These are phyloP conservation scores for Loxodonta africana DNA, from an alignment of 2,113 vertebrate species.

Conservation along the genomic window DNA sequence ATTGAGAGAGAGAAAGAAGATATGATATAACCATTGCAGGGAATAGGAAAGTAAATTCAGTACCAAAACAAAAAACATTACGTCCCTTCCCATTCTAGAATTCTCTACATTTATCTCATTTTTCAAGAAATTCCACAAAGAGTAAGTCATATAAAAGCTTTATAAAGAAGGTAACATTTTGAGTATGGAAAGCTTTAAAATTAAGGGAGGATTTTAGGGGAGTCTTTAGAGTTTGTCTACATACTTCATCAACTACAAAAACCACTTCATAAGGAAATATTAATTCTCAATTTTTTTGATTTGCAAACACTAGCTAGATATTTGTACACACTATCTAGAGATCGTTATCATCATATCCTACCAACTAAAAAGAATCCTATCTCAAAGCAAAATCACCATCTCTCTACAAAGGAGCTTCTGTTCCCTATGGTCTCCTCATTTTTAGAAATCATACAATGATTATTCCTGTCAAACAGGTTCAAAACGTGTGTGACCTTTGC, in stretches of 20 bases:
- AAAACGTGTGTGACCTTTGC: not conserved
- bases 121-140: not conserved
- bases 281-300: not conserved
- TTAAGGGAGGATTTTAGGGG: not conserved
- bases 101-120: not conserved
- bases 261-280: not conserved
- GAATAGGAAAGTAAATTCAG: slow-evolving; percentile 17
- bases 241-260: not conserved
- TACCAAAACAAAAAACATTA: not conserved
- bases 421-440: not conserved
- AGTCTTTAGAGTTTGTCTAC: not conserved
- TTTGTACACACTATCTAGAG: not conserved
- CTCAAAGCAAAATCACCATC: not conserved
- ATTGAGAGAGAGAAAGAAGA: not conserved
- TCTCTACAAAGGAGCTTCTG: not conserved
- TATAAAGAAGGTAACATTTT: not conserved
- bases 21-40: not conserved
- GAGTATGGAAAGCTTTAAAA: not conserved
- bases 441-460: not conserved
- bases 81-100: not conserved
- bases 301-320: too few species aligned
- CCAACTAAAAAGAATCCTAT: not conserved
- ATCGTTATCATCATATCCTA: not conserved
- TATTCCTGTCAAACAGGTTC: not conserved
- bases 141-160: not conserved